These are phyloP conservation scores for Hippasteria phrygiana DNA, from an alignment of 53 echinoderm and acorn worm genomes.

Conservation along the genomic window DNA sequence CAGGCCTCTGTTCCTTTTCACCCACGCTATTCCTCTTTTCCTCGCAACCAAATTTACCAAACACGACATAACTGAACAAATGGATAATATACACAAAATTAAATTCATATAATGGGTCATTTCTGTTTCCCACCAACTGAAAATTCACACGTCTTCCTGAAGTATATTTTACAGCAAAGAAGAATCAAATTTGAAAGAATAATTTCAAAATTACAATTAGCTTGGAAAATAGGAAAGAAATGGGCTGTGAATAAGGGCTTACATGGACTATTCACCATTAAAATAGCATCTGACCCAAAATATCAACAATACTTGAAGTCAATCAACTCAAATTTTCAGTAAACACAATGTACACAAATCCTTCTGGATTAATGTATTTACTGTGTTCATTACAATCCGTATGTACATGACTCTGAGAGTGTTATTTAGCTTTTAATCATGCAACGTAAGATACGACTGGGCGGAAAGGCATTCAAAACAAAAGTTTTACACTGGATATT, in stretches of 20 bases:
- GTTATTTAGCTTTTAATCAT: conserved; percentile 31
- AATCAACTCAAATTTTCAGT: neutral
- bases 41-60: too few species aligned
- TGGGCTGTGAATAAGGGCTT: neutral
- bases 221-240: too few species aligned
- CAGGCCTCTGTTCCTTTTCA: neutral
- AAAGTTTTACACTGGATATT: conserved; percentile 32
- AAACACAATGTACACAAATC: conserved; percentile 49
- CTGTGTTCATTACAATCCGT: conserved; percentile 39
- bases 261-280: neutral
- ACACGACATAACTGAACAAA: too few species aligned
- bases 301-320: neutral
- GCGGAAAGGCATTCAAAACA: conserved; percentile 58
- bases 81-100: too few species aligned
- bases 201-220: too few species aligned
- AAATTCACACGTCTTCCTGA: too few species aligned
- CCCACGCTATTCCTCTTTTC: neutral
- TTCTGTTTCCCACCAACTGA: too few species aligned
- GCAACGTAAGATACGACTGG: conserved; percentile 42
- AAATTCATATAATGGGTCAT: too few species aligned
- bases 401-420: conserved; percentile 56
- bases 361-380: conserved; percentile 12
- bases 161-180: too few species aligned
- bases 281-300: neutral
- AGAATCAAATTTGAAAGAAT: too few species aligned